phyloP scores from a whole-genome alignment of 2,888 invertebrate genomes.

The Dicranocentrus wangi region DNA sequence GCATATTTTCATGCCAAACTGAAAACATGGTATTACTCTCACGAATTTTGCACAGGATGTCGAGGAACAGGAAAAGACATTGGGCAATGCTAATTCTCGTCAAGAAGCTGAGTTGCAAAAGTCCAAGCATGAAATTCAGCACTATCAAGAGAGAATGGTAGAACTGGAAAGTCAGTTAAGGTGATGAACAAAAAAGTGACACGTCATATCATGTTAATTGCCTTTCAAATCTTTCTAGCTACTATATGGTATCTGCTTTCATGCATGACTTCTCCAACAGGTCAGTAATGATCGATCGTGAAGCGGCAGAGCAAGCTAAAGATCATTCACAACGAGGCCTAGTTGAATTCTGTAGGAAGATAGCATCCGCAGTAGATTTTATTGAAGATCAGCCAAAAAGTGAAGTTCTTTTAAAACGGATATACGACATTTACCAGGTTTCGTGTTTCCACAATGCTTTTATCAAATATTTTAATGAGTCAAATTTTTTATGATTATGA shows the following conservation, averaged over 20 bases:
- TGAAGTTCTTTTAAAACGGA: slow-evolving; percentile 67
- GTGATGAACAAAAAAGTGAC: too few species aligned
- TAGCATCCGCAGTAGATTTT: slow-evolving; percentile 71
- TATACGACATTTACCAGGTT: slow-evolving; percentile 72
- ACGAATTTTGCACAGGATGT: slow-evolving; percentile 83
- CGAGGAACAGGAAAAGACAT: slow-evolving; percentile 84
- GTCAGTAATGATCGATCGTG: slow-evolving; percentile 71
- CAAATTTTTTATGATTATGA: neutral
- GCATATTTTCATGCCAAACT: too few species aligned
- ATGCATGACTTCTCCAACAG: slow-evolving; percentile 33
- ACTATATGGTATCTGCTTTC: neutral
- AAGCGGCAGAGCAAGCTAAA: slow-evolving; percentile 72
- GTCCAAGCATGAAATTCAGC: slow-evolving; percentile 83
- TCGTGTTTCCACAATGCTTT: too few species aligned
- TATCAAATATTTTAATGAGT: too few species aligned
- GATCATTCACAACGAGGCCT: slow-evolving; percentile 70
- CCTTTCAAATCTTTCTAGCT: too few species aligned
- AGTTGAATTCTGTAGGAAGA: slow-evolving; percentile 71
- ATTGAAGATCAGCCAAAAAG: slow-evolving; percentile 70
- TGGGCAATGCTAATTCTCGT: slow-evolving; percentile 80
- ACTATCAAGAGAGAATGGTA: slow-evolving; percentile 84
- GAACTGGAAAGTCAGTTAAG: slow-evolving; percentile 82
- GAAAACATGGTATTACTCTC: too few species aligned
- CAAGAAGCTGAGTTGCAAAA: slow-evolving; percentile 84
- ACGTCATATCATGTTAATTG: too few species aligned